Evolutionary conservation across 2,797 vertebrate genomes (phyloP).

Genomic region (Helicolenus hilgendorfi): DNA sequence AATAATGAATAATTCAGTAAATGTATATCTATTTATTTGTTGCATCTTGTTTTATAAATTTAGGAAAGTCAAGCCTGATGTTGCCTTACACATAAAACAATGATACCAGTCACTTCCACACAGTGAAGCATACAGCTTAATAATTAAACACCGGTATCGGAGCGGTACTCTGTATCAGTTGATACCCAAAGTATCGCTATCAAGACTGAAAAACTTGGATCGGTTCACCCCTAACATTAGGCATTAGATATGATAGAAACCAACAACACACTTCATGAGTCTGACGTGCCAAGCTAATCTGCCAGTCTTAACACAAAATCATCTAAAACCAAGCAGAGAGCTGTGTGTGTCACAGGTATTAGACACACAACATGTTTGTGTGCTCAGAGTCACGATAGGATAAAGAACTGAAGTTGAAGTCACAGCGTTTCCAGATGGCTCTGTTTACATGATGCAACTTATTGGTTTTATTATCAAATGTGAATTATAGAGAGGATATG

Average conservation of each 20-base stretch:
- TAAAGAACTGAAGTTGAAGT: background rate
- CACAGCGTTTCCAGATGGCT: constrained; percentile 22
- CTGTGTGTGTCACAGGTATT: background rate
- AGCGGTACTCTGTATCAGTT: too few relatives aligned
- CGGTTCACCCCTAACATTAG: too few relatives aligned
- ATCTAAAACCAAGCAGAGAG: background rate
- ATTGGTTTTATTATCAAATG: constrained; percentile 25
- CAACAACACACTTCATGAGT: background rate
- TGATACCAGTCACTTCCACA: too few relatives aligned
- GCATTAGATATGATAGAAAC: background rate
- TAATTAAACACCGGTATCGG: too few relatives aligned
- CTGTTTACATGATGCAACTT: constrained; percentile 11
- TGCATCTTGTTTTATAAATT: too few relatives aligned
- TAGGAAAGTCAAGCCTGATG: accelerated
- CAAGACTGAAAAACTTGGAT: too few relatives aligned
- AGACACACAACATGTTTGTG: background rate
- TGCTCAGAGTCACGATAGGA: background rate
- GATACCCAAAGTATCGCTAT: too few relatives aligned
- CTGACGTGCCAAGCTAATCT: background rate
- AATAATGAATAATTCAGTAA: too few relatives aligned
- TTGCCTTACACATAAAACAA: too few relatives aligned
- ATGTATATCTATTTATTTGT: too few relatives aligned
- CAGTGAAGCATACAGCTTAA: too few relatives aligned
- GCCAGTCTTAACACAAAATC: background rate
- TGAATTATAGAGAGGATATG: constrained; percentile 2